Conservation (phyloP, 2,113 vertebrate species). For the Hoplias malabaricus region DNA sequence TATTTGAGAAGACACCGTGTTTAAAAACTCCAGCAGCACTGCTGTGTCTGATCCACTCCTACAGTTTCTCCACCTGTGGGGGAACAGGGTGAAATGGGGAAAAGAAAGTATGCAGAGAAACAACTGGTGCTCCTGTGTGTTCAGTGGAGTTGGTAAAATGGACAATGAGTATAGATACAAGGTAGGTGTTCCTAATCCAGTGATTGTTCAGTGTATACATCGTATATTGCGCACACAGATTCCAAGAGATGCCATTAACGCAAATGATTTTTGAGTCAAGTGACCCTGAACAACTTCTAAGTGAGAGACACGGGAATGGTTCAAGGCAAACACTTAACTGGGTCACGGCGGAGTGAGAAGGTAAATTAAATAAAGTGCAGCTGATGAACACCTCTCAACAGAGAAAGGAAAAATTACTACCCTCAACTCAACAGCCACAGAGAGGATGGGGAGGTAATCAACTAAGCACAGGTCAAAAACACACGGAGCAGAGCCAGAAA, state of each 20-base stretch:
- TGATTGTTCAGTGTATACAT: background rate
- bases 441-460: background rate
- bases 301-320: background rate
- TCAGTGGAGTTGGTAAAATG: too few species aligned
- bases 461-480: slow-evolving; percentile 13
- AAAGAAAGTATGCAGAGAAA: too few species aligned
- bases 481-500: background rate
- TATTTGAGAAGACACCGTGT: too few species aligned
- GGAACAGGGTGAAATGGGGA: too few species aligned
- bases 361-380: slow-evolving; percentile 41
- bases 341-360: slow-evolving; percentile 23
- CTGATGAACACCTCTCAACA: background rate
- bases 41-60: too few species aligned
- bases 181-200: background rate
- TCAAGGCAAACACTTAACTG: slow-evolving; percentile 5
- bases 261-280: background rate
- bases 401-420: slow-evolving; percentile 10
- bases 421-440: background rate
- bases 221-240: background rate
- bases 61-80: too few species aligned
- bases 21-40: too few species aligned
- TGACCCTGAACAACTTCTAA: background rate
- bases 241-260: background rate
- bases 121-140: too few species aligned
- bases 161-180: too few species aligned